phyloP scores from a whole-genome alignment of 2,888 invertebrate genomes.

The Cryptocephalus moraei region DNA sequence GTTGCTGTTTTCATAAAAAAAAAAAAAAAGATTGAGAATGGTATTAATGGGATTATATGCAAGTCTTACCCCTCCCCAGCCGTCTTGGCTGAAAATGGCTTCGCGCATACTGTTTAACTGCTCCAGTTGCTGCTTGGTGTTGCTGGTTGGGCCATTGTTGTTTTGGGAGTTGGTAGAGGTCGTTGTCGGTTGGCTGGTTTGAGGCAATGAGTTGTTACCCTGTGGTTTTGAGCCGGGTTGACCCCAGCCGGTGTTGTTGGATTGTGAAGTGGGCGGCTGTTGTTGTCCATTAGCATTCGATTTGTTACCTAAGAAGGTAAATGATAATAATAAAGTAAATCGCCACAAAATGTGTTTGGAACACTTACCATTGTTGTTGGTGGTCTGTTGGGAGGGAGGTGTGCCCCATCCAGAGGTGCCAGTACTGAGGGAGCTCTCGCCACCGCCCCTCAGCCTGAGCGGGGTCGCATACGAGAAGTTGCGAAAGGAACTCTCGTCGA shows the following conservation, averaged over 20 bases:
- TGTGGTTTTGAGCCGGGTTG: slow-evolving; percentile 17
- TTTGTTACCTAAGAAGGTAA: slow-evolving; percentile 32
- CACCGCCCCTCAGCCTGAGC: slow-evolving; percentile 64
- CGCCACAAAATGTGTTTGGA: background rate
- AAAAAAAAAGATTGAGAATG: slow-evolving; percentile 5
- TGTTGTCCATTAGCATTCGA: slow-evolving; percentile 38
- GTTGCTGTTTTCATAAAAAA: slow-evolving; percentile 55
- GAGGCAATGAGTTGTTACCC: slow-evolving; percentile 20
- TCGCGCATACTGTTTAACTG: slow-evolving; percentile 86
- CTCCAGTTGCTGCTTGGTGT: slow-evolving; percentile 75
- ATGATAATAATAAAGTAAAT: slow-evolving; percentile 2
- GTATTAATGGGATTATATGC: background rate
- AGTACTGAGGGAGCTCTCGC: slow-evolving; percentile 70
- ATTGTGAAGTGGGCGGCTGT: slow-evolving; percentile 38
- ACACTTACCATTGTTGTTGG: slow-evolving; percentile 46
- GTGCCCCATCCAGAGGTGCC: slow-evolving; percentile 69
- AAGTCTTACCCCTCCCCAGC: slow-evolving; percentile 80
- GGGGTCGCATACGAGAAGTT: slow-evolving; percentile 29
- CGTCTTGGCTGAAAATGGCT: slow-evolving; percentile 82
- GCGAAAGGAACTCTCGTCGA: slow-evolving; percentile 11
- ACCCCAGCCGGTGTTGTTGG: slow-evolving; percentile 37
- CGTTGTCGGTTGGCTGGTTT: slow-evolving; percentile 18
- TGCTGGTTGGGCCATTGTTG: slow-evolving; percentile 44
- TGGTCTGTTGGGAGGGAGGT: slow-evolving; percentile 56
- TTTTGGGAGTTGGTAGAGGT: slow-evolving; percentile 12